Evolutionary conservation across 2,113 vertebrate genomes (phyloP), one percentile per base, ranked within the genome.

Genomic region (Chloropsis cyanopogon): DNA sequence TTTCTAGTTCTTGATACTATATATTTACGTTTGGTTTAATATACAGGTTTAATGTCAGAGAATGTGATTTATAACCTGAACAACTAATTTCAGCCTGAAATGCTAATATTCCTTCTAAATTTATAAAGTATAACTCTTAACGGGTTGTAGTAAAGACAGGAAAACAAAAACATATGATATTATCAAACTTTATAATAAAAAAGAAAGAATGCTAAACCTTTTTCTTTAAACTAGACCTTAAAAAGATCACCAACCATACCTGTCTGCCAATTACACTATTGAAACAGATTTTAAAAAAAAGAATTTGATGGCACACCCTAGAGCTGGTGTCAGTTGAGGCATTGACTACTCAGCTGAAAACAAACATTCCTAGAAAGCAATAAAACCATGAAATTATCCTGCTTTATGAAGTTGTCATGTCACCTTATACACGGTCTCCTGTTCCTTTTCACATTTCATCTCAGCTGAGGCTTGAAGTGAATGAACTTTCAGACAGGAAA

Each of bases 271-370:
- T 71, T 63, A 35, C 0, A 0, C 3, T 47, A 25, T 14, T 3
- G 2, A 16, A 60, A 50, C 9, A 50, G 4, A 29, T 17, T 0
- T 0, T 5, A 20, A 3, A 22, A n/a, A 6, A 41, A 37, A 26
- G 8, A n/a, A 53, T 11, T 19, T 63, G 8, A 2, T 78, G 33
- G 17, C 25, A 42, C 17, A 56, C n/a, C 13, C 11, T 61, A 12
- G n/a, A 49, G 26, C 10, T 82, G 2, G 4, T 70, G 10, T 44
- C 18, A 44, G 4, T 7, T 70, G 16, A 79, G 21, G 33, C 12
- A 33, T 0, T 65, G 37, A 61, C 16, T 75, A 47, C 4, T 12
- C 23, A 52, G 22, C 1, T 64, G 24, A 47, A 80, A 50, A 71
- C 52, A 6, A 21, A 10, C 3, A 33, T 41, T 56, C 4, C 18